Evolutionary conservation across 2,113 vertebrate genomes (phyloP), one percentile per base, ranked within the genome.

Genomic region (Falcunculus frontatus): DNA sequence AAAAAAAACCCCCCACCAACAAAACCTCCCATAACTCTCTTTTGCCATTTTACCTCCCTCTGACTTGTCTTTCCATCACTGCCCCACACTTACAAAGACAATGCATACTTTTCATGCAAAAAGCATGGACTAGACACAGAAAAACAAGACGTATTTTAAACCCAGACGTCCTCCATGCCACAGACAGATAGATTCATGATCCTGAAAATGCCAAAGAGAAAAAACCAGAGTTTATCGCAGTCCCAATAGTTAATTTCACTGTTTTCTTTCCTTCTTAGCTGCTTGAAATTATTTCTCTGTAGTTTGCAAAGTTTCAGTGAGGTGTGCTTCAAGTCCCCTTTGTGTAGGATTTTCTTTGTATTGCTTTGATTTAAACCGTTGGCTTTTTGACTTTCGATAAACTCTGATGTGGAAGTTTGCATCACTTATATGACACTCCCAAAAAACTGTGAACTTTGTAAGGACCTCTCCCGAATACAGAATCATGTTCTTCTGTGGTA

Each of bases 21-120:
- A 84, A 94, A 92, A 65, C 89, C 64, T 85, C 91, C 85, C 92
- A 96, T 97, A 97, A 98, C 89, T 97, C 86, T 88, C 64, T 59
- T 90, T 93, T 89, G 65, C 49, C 64, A 44, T 83, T 78, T 92
- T 96, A 80, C 79, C 83, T 94, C 90, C 96, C 79, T 94, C 93
- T 85, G 90, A 87, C 96, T 86, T 93, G 63, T 94, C 70, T 95
- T 84, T 91, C 73, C 73, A 70, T 86, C 70, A 83, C 69, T 83
- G 64, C 25, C 49, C 86, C 89, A 83, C 35, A 63, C 33, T 76
- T 73, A 59, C 8, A 56, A 95, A 39, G 91, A 42, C 87, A 94
- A 88, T 87, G 53, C 78, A 88, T 87, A 85, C 11, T 96, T 95
- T 90, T 72, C 20, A 76, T 70, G 75, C 60, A 92, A 76, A 96